phyloP scores from a whole-genome alignment of 2,797 vertebrate genomes.

The Cirrhinus molitorella region DNA sequence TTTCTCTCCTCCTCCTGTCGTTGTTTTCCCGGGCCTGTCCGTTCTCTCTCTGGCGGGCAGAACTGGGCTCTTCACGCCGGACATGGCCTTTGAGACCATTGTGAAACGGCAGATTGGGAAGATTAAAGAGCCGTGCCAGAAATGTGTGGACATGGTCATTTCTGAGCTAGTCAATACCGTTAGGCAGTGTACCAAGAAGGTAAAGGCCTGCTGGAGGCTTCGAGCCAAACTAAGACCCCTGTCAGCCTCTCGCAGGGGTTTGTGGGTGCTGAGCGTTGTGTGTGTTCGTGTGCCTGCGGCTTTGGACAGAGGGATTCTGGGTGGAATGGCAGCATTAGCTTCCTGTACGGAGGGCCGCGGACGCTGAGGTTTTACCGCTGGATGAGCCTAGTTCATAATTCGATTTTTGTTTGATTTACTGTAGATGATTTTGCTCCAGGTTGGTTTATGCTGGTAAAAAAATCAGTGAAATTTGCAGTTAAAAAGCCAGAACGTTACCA shows the following conservation, averaged over 20 bases:
- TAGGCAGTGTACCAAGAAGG: conserved; percentile 99
- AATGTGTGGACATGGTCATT: conserved; percentile 99
- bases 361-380: conserved; percentile 68
- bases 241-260: conserved; percentile 45
- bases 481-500: background rate
- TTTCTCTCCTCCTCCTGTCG: conserved; percentile 60
- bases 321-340: conserved; percentile 66
- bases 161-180: conserved; percentile 99
- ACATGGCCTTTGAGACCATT: conserved; percentile 99
- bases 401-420: background rate
- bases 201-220: conserved; percentile 75
- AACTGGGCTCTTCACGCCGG: conserved; percentile 99
- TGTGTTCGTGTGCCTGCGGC: conserved; percentile 56
- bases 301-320: conserved; percentile 64
- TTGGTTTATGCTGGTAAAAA: background rate
- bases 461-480: background rate
- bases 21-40: conserved; percentile 65
- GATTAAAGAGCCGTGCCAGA: conserved; percentile 99
- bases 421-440: background rate
- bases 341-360: conserved; percentile 69
- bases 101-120: conserved; percentile 99
- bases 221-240: conserved; percentile 23
- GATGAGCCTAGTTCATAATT: conserved; percentile 49
- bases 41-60: conserved; percentile 81
- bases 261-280: conserved; percentile 51